Evolutionary conservation across 2,113 vertebrate genomes (phyloP).

Genomic region (Vombatus ursinus): DNA sequence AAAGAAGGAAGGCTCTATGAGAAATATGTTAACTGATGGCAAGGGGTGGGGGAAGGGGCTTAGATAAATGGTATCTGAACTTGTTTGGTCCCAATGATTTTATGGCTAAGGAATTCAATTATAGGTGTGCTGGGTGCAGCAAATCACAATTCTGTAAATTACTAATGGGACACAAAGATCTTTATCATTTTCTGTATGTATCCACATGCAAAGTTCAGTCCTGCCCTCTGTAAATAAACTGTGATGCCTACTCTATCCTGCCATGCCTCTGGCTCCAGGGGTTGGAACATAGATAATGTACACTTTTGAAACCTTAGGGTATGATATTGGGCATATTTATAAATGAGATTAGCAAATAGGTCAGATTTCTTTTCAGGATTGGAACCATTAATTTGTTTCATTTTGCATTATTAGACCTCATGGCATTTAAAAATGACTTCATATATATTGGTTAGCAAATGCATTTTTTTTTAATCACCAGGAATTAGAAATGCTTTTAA

Average conservation of each 20-base stretch:
- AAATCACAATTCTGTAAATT: constrained; percentile 86
- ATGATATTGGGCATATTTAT: neutral
- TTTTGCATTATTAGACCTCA: constrained; percentile 31
- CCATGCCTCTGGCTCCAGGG: constrained; percentile 36
- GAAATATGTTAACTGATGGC: constrained; percentile 82
- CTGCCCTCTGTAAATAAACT: constrained; percentile 81
- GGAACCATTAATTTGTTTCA: constrained; percentile 18
- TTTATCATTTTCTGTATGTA: constrained; percentile 81
- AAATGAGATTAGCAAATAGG: neutral
- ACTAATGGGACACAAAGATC: constrained; percentile 81
- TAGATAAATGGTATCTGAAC: constrained; percentile 83
- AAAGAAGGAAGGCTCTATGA: constrained; percentile 82
- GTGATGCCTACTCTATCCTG: constrained; percentile 52
- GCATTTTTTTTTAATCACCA: neutral
- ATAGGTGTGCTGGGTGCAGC: constrained; percentile 86
- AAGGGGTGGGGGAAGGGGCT: constrained; percentile 64
- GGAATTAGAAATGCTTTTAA: constrained; percentile 13
- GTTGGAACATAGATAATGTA: constrained; percentile 28
- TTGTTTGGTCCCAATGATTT: constrained; percentile 84
- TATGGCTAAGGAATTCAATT: constrained; percentile 89
- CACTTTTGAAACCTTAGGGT: constrained; percentile 50
- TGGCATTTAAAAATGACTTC: constrained; percentile 3
- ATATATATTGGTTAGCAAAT: neutral
- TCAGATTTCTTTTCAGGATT: constrained; percentile 21
- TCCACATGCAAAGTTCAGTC: constrained; percentile 78